Evolutionary conservation across 2,888 invertebrate genomes (phyloP).

Genomic region (Abrostola tripartita): DNA sequence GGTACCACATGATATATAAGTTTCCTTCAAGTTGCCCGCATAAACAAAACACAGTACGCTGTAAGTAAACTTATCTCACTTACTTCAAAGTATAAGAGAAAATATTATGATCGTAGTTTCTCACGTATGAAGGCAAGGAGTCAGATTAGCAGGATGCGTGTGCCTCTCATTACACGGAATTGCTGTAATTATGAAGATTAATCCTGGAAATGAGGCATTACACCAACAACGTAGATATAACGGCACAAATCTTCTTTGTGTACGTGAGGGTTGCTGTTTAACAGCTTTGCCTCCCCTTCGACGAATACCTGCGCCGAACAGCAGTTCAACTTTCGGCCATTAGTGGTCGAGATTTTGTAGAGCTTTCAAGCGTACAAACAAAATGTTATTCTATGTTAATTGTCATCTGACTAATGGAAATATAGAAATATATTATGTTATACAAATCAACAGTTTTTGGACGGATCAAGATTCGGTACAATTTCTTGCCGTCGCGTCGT

Average conservation of each 20-base stretch:
- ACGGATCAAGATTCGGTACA: too few species aligned
- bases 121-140: slow-evolving; percentile 58
- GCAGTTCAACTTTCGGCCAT: slow-evolving; percentile 51
- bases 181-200: slow-evolving; percentile 68
- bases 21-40: slow-evolving; percentile 35
- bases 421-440: too few species aligned
- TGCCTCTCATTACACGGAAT: slow-evolving; percentile 64
- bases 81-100: slow-evolving; percentile 41
- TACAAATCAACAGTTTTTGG: too few species aligned
- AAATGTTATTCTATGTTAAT: too few species aligned
- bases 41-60: slow-evolving; percentile 45
- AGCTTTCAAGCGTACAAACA: slow-evolving; percentile 20
- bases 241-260: slow-evolving; percentile 58
- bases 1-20: slow-evolving; percentile 35
- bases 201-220: slow-evolving; percentile 64
- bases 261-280: slow-evolving; percentile 56
- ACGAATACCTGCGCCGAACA: slow-evolving; percentile 38
- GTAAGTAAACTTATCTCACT: slow-evolving; percentile 42
- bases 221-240: slow-evolving; percentile 57
- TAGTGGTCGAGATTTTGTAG: slow-evolving; percentile 45
- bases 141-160: slow-evolving; percentile 61
- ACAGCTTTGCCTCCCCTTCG: slow-evolving; percentile 45
- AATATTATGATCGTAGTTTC: slow-evolving; percentile 56
- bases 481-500: too few species aligned
- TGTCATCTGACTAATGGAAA: too few species aligned